Conservation (phyloP, 2,888 invertebrate species). For the Leptinotarsa tumamoca region DNA sequence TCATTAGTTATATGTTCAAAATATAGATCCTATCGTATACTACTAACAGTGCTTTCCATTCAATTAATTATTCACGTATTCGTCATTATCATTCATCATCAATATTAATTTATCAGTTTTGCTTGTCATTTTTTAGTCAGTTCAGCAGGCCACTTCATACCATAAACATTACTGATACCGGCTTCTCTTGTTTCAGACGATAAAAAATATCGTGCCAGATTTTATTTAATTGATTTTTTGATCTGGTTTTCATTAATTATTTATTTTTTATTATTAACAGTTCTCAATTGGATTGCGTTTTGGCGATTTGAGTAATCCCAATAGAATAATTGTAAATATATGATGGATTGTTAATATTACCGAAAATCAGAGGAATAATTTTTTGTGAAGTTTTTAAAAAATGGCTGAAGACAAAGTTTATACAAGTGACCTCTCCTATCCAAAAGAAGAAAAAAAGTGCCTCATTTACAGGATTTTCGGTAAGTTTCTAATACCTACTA, state of each 20-base stretch:
- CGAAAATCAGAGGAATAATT: slow-evolving; percentile 18
- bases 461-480: slow-evolving; percentile 61
- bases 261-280: slow-evolving; percentile 12
- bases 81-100: slow-evolving; percentile 14
- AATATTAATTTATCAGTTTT: slow-evolving; percentile 8
- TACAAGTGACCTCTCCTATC: slow-evolving; percentile 63
- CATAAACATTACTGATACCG: slow-evolving; percentile 1
- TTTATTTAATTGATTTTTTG: not conserved
- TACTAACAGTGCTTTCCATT: not conserved
- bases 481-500: slow-evolving; percentile 39
- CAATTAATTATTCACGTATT: slow-evolving; percentile 6
- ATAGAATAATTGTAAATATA: slow-evolving; percentile 15
- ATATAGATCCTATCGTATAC: not conserved
- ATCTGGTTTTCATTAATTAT: slow-evolving; percentile 8
- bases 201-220: not conserved
- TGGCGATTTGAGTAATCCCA: slow-evolving; percentile 12
- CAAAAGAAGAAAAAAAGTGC: slow-evolving; percentile 64
- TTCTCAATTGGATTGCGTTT: slow-evolving; percentile 13
- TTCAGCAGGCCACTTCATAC: slow-evolving; percentile 11
- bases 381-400: slow-evolving; percentile 23
- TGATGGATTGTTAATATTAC: slow-evolving; percentile 14
- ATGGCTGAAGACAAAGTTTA: slow-evolving; percentile 57
- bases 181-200: not conserved
- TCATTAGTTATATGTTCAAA: not conserved
- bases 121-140: slow-evolving; percentile 18